phyloP scores from a whole-genome alignment of 2,888 invertebrate species.

The Sepiola atlantica region DNA sequence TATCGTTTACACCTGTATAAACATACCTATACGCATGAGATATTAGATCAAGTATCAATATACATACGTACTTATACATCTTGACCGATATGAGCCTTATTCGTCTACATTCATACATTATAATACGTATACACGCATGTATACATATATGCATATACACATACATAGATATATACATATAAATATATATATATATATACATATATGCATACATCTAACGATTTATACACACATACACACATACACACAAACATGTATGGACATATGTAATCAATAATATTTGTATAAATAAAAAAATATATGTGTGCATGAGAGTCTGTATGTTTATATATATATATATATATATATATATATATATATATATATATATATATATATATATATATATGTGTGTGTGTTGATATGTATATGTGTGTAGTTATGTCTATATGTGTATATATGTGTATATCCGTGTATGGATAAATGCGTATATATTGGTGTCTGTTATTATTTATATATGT shows the following conservation, averaged over 20 bases:
- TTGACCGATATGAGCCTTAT: too few species aligned
- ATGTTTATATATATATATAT: too few species aligned
- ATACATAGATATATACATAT: not conserved
- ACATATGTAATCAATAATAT: too few species aligned
- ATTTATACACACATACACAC: too few species aligned
- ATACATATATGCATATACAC: not conserved
- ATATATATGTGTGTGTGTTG: not conserved
- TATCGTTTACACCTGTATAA: too few species aligned
- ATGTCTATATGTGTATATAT: not conserved
- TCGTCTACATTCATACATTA: too few species aligned
- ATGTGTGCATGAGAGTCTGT: not conserved
- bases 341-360: not conserved
- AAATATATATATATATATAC: not conserved
- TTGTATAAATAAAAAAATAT: too few species aligned
- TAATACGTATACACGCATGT: too few species aligned
- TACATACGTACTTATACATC: too few species aligned
- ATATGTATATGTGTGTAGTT: not conserved
- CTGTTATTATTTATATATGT: not conserved
- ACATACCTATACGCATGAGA: too few species aligned
- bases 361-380: not conserved
- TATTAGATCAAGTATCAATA: too few species aligned
- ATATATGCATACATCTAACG: not conserved
- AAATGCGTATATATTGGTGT: not conserved
- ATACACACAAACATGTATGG: not conserved
- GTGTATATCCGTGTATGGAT: not conserved